Evolutionary conservation across 2,797 vertebrate species (phyloP), one percentile per base, ranked within the genome.

Genomic region (Liparis tanakae): DNA sequence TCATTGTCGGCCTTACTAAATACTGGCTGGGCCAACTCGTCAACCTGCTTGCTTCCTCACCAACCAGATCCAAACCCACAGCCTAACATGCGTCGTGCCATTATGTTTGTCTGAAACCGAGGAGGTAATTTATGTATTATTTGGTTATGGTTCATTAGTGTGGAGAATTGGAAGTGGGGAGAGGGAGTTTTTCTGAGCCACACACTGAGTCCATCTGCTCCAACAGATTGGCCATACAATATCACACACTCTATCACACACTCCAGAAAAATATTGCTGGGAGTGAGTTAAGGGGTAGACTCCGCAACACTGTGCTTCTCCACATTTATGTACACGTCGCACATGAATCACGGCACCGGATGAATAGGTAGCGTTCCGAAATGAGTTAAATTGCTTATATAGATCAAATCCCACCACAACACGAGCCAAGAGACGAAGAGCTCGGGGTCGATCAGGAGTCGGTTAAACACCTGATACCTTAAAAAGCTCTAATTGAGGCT

Each of bases 141-240:
- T 92, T 93, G 86, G 90, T 93, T 91, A 93, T 84, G 91, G 89
- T 92, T 93, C 91, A 93, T 93, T 94, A 94, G 91, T 84, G 90
- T 90, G 81, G 87, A 91, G 86, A 91, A 92, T 87, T 89, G 87
- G 89, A 92, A 91, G 83, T 83, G 74, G 78, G 85, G 70, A 83
- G 88, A 87, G 83, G 80, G 83, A 81, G 76, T 84, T 91, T 90
- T 85, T 84, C 82, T 25, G 88, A 74, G 86, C 83, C 87, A 78
- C 92, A 93, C 88, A 92, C 91, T 91, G 93, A 75, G 91, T 90
- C 93, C 91, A 94, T 94, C 93, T 94, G 93, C 86, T 91, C 69
- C 36, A 84, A 85, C 93, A 94, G 92, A 93, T 91, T 93, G 92
- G 82, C 89, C 85, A 77, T 88, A 89, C 88, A 87, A 85, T 90